Percentiles rank a stretch among this genome's conserved stretches.
Conservation (phyloP, 2,888 invertebrate genomes). For the Piscicola geometra region DNA sequence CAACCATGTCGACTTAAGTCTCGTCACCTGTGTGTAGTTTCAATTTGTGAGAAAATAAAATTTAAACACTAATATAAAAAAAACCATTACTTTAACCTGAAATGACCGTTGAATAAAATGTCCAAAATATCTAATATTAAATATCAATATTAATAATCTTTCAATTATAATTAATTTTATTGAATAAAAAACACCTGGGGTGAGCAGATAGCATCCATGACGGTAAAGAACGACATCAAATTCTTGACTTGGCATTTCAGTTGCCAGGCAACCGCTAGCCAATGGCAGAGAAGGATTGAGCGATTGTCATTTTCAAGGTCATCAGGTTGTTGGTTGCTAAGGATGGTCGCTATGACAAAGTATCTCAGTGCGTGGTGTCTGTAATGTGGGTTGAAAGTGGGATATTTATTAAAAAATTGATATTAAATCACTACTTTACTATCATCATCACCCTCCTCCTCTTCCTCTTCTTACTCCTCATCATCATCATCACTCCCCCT, state of each 20-base stretch:
- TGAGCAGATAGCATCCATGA: conserved; percentile 33
- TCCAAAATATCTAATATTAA: no score
- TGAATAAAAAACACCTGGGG: no score
- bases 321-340: not conserved
- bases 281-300: conserved; percentile 12
- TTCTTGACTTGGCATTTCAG: conserved; percentile 19
- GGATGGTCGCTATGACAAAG: conserved; percentile 9
- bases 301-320: not conserved
- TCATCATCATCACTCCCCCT: no score
- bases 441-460: no score
- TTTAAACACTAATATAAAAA: no score
- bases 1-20: not conserved
- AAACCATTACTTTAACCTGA: no score
- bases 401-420: no score
- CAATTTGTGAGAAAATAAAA: not conserved
- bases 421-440: not conserved
- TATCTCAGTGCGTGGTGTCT: conserved; percentile 25
- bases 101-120: no score
- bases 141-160: no score
- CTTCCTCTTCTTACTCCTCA: no score
- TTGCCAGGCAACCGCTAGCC: conserved; percentile 23
- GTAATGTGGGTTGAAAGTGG: not conserved
- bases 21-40: not conserved
- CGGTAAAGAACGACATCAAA: conserved; percentile 18
- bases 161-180: no score